Evolutionary conservation across 2,888 invertebrate genomes (phyloP).

Genomic region (Crioceris asparagi): DNA sequence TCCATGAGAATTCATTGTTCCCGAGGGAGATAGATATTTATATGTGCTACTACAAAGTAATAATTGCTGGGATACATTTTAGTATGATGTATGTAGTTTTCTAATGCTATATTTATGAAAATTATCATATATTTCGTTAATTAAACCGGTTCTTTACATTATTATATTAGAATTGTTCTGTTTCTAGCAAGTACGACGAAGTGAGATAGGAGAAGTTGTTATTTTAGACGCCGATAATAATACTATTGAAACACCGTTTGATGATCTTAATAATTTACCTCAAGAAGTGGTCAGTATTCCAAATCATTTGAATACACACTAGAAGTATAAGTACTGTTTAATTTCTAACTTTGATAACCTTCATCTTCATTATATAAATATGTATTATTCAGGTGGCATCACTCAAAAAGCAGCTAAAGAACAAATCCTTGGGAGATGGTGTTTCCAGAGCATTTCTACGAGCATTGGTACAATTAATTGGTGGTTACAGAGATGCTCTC

Average conservation of each 20-base stretch:
- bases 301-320: not conserved
- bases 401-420: slow-evolving; percentile 66
- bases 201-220: slow-evolving; percentile 89
- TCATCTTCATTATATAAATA: not conserved
- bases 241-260: slow-evolving; percentile 74
- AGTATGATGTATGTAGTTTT: too few relatives aligned
- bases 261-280: slow-evolving; percentile 83
- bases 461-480: slow-evolving; percentile 86
- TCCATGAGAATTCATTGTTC: too few relatives aligned
- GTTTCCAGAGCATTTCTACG: slow-evolving; percentile 87
- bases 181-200: slow-evolving; percentile 65
- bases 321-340: not conserved
- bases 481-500: slow-evolving; percentile 87
- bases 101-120: too few relatives aligned
- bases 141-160: too few relatives aligned
- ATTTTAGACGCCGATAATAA: slow-evolving; percentile 89
- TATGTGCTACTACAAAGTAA: too few relatives aligned
- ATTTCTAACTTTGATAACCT: not conserved
- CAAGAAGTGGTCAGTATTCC: slow-evolving; percentile 64
- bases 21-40: too few relatives aligned
- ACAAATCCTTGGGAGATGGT: slow-evolving; percentile 77
- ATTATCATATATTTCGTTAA: too few relatives aligned
- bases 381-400: slow-evolving; percentile 48
- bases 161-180: too few relatives aligned
- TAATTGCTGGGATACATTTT: too few relatives aligned